Conservation (phyloP, 2,888 invertebrate species). For the Atherix ibis region DNA sequence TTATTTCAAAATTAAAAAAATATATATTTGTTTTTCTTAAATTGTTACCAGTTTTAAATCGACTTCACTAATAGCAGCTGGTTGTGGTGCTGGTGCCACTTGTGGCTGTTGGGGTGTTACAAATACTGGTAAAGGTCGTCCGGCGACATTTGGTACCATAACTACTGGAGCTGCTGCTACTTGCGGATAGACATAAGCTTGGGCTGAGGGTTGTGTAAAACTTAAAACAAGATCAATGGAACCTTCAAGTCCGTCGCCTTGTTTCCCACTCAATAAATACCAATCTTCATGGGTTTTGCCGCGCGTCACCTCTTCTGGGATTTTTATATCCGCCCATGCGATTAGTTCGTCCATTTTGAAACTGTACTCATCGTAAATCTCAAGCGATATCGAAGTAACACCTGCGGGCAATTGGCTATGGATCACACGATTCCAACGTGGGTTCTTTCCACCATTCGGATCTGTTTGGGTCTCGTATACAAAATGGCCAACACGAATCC, state of each 20-base stretch:
- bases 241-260: slow-evolving; percentile 88
- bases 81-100: slow-evolving; percentile 19
- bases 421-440: slow-evolving; percentile 90
- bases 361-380: slow-evolving; percentile 94
- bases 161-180: slow-evolving; percentile 46
- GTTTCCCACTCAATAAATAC: slow-evolving; percentile 85
- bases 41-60: slow-evolving; percentile 47
- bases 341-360: slow-evolving; percentile 92
- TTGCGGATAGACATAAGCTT: slow-evolving; percentile 30
- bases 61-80: slow-evolving; percentile 34
- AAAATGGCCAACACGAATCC: slow-evolving; percentile 81
- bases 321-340: slow-evolving; percentile 82
- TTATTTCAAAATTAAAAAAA: no score
- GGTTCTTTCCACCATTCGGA: slow-evolving; percentile 86
- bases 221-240: slow-evolving; percentile 82
- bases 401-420: slow-evolving; percentile 65
- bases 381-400: slow-evolving; percentile 74
- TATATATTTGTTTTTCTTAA: slow-evolving; percentile 1
- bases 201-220: slow-evolving; percentile 38
- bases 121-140: slow-evolving; percentile 24
- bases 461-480: slow-evolving; percentile 94
- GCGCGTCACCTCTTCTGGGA: slow-evolving; percentile 67
- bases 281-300: slow-evolving; percentile 91
- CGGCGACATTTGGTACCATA: slow-evolving; percentile 45
- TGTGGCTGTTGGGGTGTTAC: slow-evolving; percentile 24